Percentiles rank a stretch among this genome's conserved stretches.
phyloP scores from a whole-genome alignment of 2,113 vertebrate genomes.

The Megaleporinus macrocephalus region DNA sequence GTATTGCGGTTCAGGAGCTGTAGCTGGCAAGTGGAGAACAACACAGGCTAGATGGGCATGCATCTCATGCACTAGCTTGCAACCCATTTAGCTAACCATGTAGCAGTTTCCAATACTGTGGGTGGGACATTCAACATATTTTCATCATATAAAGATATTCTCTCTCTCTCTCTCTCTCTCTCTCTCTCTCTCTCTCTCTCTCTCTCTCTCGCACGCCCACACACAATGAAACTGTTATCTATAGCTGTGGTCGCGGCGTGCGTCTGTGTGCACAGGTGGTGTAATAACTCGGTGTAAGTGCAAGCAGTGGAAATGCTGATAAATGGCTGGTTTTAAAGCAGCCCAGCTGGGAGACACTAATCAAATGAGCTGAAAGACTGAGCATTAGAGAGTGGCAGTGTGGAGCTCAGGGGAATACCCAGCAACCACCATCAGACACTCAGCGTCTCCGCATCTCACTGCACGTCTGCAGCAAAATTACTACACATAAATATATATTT shows the following conservation, averaged over 20 bases:
- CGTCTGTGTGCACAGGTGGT: slow-evolving; percentile 2
- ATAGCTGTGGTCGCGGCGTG: background rate
- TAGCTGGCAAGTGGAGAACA: no score
- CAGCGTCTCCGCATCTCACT: no score
- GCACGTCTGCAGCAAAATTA: background rate
- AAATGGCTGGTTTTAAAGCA: background rate
- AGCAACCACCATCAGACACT: slow-evolving; percentile 15
- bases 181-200: background rate
- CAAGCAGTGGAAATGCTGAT: background rate
- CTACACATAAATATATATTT: no score
- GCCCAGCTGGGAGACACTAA: slow-evolving; percentile 17
- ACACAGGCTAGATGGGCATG: no score
- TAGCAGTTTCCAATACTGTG: no score
- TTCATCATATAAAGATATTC: no score
- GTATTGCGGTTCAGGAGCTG: no score
- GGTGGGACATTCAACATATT: no score
- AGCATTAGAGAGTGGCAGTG: background rate
- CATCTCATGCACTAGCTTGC: no score
- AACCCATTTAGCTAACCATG: no score
- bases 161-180: no score
- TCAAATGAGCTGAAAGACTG: slow-evolving; percentile 37
- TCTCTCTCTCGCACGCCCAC: background rate
- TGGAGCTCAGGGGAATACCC: background rate
- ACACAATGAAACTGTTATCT: background rate
- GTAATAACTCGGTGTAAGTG: background rate